These are phyloP conservation scores for Cheilosia impressa DNA, from an alignment of 2,888 invertebrate species.

Conservation along the genomic window DNA sequence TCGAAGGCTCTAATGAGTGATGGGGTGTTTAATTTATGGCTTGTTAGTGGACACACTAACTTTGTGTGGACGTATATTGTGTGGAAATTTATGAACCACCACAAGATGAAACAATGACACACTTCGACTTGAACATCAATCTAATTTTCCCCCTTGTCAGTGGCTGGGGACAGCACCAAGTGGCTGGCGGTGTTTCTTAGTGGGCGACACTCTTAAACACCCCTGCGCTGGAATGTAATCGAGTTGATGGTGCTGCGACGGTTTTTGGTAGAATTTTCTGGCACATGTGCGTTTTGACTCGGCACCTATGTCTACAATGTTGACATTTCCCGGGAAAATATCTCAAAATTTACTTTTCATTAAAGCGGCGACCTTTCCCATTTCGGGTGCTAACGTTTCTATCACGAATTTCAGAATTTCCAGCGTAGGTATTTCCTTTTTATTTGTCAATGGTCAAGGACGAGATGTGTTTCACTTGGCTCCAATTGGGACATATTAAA, in stretches of 20 bases:
- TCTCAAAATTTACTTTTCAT: conserved; percentile 45
- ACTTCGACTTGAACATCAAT: not conserved
- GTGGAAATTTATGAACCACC: conserved; percentile 31
- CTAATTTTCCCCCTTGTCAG: not conserved
- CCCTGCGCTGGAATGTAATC: not conserved
- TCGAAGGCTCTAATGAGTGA: conserved; percentile 4
- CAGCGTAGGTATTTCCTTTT: not conserved
- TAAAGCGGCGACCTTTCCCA: conserved; percentile 30
- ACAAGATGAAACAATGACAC: not conserved
- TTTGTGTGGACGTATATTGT: not conserved
- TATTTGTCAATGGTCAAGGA: conserved; percentile 23
- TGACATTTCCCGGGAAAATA: conserved; percentile 1
- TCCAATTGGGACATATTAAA: conserved; percentile 12
- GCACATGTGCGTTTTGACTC: not conserved
- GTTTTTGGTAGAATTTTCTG: not conserved
- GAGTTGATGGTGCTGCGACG: not conserved
- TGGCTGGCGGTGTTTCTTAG: not conserved
- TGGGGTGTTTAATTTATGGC: conserved; percentile 21
- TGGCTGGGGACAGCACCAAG: not conserved
- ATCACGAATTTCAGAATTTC: conserved; percentile 18
- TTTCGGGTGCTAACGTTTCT: conserved; percentile 3
- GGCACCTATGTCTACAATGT: no score
- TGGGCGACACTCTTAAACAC: not conserved
- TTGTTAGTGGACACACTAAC: conserved; percentile 29
- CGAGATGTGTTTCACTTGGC: not conserved